phyloP scores from a whole-genome alignment of 2,888 invertebrate genomes.

The Limenitis camilla region DNA sequence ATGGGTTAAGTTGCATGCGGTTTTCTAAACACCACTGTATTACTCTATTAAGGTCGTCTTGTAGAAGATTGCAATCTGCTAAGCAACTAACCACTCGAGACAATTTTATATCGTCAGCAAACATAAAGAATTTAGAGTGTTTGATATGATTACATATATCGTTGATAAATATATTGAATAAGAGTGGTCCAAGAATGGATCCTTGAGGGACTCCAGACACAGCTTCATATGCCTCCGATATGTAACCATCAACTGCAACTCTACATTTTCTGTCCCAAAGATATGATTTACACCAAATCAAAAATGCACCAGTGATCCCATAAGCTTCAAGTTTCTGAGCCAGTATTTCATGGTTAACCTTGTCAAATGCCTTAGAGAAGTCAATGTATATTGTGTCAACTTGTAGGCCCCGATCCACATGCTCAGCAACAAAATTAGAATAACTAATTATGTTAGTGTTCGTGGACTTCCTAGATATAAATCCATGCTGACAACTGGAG shows the following conservation, averaged over 20 bases:
- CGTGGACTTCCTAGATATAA: not conserved
- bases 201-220: conserved; percentile 23
- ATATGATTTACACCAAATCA: conserved; percentile 17
- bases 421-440: not conserved
- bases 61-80: conserved; percentile 7
- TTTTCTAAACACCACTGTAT: conserved; percentile 14
- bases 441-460: conserved; percentile 6
- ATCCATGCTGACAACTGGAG: conserved; percentile 7
- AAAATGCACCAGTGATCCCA: conserved; percentile 9
- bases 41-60: conserved; percentile 13
- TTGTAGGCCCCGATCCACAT: conserved; percentile 6
- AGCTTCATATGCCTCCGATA: conserved; percentile 7
- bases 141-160: conserved; percentile 5
- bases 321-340: too few relatives aligned
- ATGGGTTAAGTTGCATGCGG: conserved; percentile 11
- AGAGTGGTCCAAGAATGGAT: conserved; percentile 18
- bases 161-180: conserved; percentile 17
- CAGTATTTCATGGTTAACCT: conserved; percentile 4
- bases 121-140: conserved; percentile 12
- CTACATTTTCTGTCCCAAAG: conserved; percentile 8
- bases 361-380: conserved; percentile 17
- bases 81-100: conserved; percentile 3
- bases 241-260: conserved; percentile 14
- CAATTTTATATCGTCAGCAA: conserved; percentile 24
- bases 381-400: conserved; percentile 13